These are phyloP conservation scores for Epizoanthus scotinus DNA, from an alignment of 92 coral and sea anemone genomes.

Conservation along the genomic window DNA sequence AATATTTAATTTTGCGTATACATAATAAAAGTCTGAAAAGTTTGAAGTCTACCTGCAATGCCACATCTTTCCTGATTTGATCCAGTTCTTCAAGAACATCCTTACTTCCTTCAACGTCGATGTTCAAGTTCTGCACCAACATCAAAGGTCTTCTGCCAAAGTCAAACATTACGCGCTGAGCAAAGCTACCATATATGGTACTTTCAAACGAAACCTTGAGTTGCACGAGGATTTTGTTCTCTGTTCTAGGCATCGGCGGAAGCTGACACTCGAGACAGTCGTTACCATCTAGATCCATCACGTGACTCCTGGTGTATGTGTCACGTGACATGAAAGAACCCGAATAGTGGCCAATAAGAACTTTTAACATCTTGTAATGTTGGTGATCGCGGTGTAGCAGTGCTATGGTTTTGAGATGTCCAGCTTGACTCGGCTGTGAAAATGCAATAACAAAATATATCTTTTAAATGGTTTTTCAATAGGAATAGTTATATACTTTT, in stretches of 20 bases:
- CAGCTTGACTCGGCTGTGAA: slow-evolving; percentile 21
- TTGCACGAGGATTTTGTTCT: neutral
- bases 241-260: neutral
- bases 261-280: neutral
- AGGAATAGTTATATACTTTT: too few relatives aligned
- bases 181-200: slow-evolving; percentile 42
- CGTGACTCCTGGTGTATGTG: slow-evolving; percentile 1
- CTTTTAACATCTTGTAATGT: slow-evolving; percentile 21
- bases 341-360: neutral
- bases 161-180: slow-evolving; percentile 61
- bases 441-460: neutral
- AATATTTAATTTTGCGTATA: too few relatives aligned
- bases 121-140: slow-evolving; percentile 46
- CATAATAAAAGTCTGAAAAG: too few relatives aligned
- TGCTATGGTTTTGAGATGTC: slow-evolving; percentile 22
- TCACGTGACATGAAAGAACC: neutral
- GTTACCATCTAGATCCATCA: slow-evolving; percentile 6
- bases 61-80: slow-evolving; percentile 11
- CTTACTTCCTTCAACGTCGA: slow-evolving; percentile 44
- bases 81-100: slow-evolving; percentile 16
- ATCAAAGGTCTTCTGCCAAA: slow-evolving; percentile 52
- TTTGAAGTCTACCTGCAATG: slow-evolving; percentile 31
- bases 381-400: slow-evolving; percentile 26
- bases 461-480: neutral
- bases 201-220: slow-evolving; percentile 41